Conservation (phyloP, 1,140 invertebrate genomes). For the Euwallacea similis region DNA sequence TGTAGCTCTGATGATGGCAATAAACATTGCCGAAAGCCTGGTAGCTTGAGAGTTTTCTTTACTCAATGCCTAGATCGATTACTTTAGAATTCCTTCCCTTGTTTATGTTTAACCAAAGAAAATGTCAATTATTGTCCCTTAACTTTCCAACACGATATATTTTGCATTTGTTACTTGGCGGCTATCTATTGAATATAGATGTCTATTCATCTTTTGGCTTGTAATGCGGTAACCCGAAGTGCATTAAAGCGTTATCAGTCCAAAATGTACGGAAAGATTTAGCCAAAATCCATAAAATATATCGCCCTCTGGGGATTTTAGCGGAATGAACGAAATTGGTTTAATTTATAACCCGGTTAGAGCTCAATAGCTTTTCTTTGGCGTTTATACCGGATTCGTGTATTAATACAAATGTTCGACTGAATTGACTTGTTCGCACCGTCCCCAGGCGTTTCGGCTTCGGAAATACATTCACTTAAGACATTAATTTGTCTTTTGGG, state of each 20-base stretch:
- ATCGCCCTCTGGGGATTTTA: slow-evolving; percentile 36
- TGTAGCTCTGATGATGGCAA: too few relatives aligned
- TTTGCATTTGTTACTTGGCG: too few relatives aligned
- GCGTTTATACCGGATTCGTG: slow-evolving; percentile 24
- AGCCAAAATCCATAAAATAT: slow-evolving; percentile 38
- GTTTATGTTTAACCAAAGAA: too few relatives aligned
- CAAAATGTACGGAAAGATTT: slow-evolving; percentile 39
- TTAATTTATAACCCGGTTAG: slow-evolving; percentile 39
- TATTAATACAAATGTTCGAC: slow-evolving; percentile 38
- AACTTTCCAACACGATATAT: too few relatives aligned
- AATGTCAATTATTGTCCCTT: too few relatives aligned
- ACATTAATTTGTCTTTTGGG: slow-evolving; percentile 13
- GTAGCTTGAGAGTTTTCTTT: too few relatives aligned
- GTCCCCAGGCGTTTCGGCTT: slow-evolving; percentile 13
- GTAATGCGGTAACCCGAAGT: slow-evolving; percentile 28
- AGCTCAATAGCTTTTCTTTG: slow-evolving; percentile 38
- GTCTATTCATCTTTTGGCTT: not conserved
- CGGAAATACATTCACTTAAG: slow-evolving; percentile 22
- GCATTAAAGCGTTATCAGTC: slow-evolving; percentile 36
- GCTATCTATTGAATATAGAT: too few relatives aligned
- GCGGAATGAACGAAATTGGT: slow-evolving; percentile 39
- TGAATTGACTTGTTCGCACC: slow-evolving; percentile 36
- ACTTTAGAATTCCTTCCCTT: too few relatives aligned
- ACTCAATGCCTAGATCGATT: too few relatives aligned
- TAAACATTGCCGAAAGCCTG: too few relatives aligned